Evolutionary conservation across 2,113 vertebrate species (phyloP), one percentile per base, ranked within the genome.

Genomic region (Carettochelys insculpta): DNA sequence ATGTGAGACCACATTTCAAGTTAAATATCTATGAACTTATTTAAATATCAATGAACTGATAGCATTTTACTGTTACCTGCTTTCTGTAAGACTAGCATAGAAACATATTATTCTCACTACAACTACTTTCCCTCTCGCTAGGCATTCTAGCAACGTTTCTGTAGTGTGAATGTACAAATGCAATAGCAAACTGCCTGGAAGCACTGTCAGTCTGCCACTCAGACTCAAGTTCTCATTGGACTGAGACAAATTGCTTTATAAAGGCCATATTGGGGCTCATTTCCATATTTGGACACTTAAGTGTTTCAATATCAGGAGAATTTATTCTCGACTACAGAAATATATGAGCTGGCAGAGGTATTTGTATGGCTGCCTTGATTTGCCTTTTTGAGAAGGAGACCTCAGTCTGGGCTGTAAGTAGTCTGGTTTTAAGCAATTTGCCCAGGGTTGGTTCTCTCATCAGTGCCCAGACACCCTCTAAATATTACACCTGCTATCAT

Each of bases 21-120:
- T 61, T 2, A 84, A 94, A 31, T 86, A 77, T 83, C 92, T 92
- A 78, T 87, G 78, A 89, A 94, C 92, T 85, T 92, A 82, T 94
- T 76, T 80, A 76, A 92, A 92, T 86, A 25, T 13, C 78, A 87
- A 50, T 90, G 47, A 90, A 34, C 76, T 84, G 48, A 68, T 47
- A 92, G 58, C n/a, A n/a, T n/a, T n/a, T n/a, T n/a, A n/a, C n/a
- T n/a, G n/a, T n/a, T n/a, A n/a, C n/a, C n/a, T n/a, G n/a, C n/a
- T n/a, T n/a, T n/a, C n/a, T n/a, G n/a, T n/a, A n/a, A n/a, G n/a
- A n/a, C 80, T 90, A 34, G 85, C 77, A 41, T n/a, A 87, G 76
- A 68, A 93, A 68, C 81, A 79, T 87, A 71, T 84, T 78, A 89
- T 31, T 4, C 58, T 82, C 93, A 83, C 89, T 61, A 68, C 81